A percentile compares a stretch with the other conserved stretches of the same genome.
phyloP scores from a whole-genome alignment of 2,797 vertebrate genomes.

The Cryptoblepharus egeriae region DNA sequence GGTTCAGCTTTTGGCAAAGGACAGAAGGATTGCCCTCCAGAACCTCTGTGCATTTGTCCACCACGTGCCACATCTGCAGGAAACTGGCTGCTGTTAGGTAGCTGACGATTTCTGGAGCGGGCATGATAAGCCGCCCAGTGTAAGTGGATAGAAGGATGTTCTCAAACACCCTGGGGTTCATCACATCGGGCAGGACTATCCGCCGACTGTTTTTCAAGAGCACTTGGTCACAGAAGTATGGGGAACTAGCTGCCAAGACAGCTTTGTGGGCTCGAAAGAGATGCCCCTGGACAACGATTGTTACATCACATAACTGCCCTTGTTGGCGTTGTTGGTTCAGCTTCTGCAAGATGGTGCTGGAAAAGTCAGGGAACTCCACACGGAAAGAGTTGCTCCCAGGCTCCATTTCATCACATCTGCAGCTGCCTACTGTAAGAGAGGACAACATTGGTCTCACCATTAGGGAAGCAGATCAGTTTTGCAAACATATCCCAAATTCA shows the following conservation, averaged over 20 bases:
- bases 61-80: constrained; percentile 91
- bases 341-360: constrained; percentile 86
- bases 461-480: constrained; percentile 4
- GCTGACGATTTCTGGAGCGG: constrained; percentile 85
- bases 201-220: constrained; percentile 87
- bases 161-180: constrained; percentile 88
- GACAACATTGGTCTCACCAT: constrained; percentile 26
- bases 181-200: constrained; percentile 87
- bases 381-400: constrained; percentile 84
- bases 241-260: constrained; percentile 88
- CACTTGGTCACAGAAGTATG: constrained; percentile 90
- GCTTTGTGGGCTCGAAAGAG: constrained; percentile 88
- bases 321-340: constrained; percentile 88
- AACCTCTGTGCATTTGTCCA: constrained; percentile 89
- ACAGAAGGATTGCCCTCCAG: constrained; percentile 81
- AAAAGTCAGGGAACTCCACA: constrained; percentile 90
- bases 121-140: constrained; percentile 84
- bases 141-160: constrained; percentile 87
- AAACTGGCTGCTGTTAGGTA: constrained; percentile 89
- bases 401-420: constrained; percentile 84
- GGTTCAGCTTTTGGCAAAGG: constrained; percentile 79
- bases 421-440: constrained; percentile 70
- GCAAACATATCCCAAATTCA: neutral
- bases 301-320: constrained; percentile 88
- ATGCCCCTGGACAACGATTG: constrained; percentile 86